Evolutionary conservation across 2,888 invertebrate genomes (phyloP).

Genomic region (Clusia tigrina): DNA sequence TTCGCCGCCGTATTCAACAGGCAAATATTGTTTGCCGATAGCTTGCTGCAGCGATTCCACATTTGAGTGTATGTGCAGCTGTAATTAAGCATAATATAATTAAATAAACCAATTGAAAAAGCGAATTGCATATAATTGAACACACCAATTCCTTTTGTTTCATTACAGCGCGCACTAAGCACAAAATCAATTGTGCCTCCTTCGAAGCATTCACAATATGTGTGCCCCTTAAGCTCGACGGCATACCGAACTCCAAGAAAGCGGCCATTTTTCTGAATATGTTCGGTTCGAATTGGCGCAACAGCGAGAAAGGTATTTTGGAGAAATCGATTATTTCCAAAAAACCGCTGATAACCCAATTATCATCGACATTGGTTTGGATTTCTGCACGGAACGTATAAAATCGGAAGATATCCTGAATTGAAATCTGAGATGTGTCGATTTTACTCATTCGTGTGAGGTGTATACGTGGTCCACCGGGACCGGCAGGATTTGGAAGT

Average conservation of each 20-base stretch:
- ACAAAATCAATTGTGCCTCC: conserved; percentile 53
- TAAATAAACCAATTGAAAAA: conserved; percentile 28
- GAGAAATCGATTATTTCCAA: conserved; percentile 68
- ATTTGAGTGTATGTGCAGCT: conserved; percentile 54
- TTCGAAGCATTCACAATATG: conserved; percentile 56
- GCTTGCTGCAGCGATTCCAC: conserved; percentile 63
- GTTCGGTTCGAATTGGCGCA: conserved; percentile 52
- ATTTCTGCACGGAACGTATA: conserved; percentile 55
- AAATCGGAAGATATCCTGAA: conserved; percentile 54
- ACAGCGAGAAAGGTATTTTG: conserved; percentile 53
- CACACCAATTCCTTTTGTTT: conserved; percentile 54
- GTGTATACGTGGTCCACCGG: conserved; percentile 66
- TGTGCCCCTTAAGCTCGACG: conserved; percentile 52
- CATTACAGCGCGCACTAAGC: conserved; percentile 53
- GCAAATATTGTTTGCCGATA: conserved; percentile 70
- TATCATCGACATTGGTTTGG: conserved; percentile 66
- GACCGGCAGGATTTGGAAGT: conserved; percentile 57
- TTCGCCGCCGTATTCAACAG: conserved; percentile 73
- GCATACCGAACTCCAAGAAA: conserved; percentile 52
- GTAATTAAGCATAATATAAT: not conserved
- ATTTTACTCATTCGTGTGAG: conserved; percentile 66
- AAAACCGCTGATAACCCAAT: conserved; percentile 67
- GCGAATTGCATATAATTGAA: not conserved
- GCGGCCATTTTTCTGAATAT: conserved; percentile 55
- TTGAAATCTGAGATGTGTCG: conserved; percentile 50